Evolutionary conservation across 1,140 invertebrate species (phyloP).

Genomic region (Zophobas morio): DNA sequence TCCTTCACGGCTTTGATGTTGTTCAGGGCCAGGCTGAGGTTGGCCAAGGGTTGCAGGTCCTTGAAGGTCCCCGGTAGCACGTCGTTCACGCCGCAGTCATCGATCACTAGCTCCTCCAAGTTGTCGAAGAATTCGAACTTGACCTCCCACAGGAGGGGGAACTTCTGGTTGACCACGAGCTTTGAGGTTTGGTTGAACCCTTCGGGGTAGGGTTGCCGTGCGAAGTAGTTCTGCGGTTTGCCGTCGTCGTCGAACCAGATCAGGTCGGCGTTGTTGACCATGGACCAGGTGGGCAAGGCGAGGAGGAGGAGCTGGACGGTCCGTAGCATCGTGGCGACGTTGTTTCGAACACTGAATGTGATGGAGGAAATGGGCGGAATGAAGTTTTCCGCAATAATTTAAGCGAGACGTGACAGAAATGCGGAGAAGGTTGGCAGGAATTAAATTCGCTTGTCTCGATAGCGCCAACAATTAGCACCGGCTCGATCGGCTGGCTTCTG

Average conservation of each 20-base stretch:
- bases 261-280: conserved; percentile 39
- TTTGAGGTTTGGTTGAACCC: conserved; percentile 22
- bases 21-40: conserved; percentile 51
- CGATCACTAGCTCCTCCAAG: conserved; percentile 43
- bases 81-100: conserved; percentile 46
- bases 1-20: conserved; percentile 45
- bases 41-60: conserved; percentile 41
- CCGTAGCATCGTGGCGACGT: not conserved
- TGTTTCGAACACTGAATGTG: conserved; percentile 20
- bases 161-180: conserved; percentile 44
- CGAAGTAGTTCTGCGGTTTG: conserved; percentile 30
- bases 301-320: not conserved
- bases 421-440: not conserved
- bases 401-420: conserved; percentile 10
- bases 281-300: not conserved
- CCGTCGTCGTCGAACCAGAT: conserved; percentile 44
- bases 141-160: conserved; percentile 37
- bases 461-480: not conserved
- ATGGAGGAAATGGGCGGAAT: conserved; percentile 14
- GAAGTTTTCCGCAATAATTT: conserved; percentile 14
- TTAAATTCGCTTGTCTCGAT: not conserved
- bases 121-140: conserved; percentile 41
- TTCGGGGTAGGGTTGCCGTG: conserved; percentile 32
- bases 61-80: conserved; percentile 51
- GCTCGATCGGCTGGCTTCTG: not conserved